A percentile compares a stretch with the other conserved stretches of the same genome.
phyloP scores from a whole-genome alignment of 2,113 vertebrate species.

The Sminthopsis crassicaudata region DNA sequence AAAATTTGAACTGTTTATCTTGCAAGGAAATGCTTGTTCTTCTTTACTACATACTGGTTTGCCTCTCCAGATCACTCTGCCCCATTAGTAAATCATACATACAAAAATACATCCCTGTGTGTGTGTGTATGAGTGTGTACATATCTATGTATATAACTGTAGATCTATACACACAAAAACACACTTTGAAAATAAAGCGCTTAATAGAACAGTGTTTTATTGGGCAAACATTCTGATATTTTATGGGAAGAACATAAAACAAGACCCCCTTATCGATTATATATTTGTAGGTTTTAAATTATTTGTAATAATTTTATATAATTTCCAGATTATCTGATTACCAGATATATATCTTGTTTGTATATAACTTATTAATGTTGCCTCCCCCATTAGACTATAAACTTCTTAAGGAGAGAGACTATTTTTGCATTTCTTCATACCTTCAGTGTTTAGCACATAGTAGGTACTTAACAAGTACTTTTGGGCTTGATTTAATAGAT shows the following conservation, averaged over 20 bases:
- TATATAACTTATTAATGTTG: too few relatives aligned
- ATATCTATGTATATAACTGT: constrained; percentile 51
- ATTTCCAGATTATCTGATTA: too few relatives aligned
- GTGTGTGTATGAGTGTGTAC: constrained; percentile 27
- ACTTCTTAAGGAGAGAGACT: too few relatives aligned
- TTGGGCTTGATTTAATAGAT: too few relatives aligned
- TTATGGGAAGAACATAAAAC: background rate
- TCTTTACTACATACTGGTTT: constrained; percentile 69
- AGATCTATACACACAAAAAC: constrained; percentile 57
- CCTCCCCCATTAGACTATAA: too few relatives aligned
- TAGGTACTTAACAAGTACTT: too few relatives aligned
- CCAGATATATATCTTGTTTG: too few relatives aligned
- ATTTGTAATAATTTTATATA: too few relatives aligned
- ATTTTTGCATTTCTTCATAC: too few relatives aligned
- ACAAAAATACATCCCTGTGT: constrained; percentile 71
- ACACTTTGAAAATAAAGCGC: constrained; percentile 56
- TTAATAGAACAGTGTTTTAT: constrained; percentile 57
- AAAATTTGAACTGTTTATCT: constrained; percentile 69
- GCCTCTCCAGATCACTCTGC: constrained; percentile 76
- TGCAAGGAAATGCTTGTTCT: constrained; percentile 69
- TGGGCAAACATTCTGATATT: constrained; percentile 26
- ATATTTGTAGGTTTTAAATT: background rate
- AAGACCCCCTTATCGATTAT: constrained; percentile 29
- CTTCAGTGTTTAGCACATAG: too few relatives aligned
- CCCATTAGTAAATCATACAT: constrained; percentile 82